Base-by-base conservation (phyloP, 2,888 invertebrate genomes). In the Xanthia icteritia region DNA sequence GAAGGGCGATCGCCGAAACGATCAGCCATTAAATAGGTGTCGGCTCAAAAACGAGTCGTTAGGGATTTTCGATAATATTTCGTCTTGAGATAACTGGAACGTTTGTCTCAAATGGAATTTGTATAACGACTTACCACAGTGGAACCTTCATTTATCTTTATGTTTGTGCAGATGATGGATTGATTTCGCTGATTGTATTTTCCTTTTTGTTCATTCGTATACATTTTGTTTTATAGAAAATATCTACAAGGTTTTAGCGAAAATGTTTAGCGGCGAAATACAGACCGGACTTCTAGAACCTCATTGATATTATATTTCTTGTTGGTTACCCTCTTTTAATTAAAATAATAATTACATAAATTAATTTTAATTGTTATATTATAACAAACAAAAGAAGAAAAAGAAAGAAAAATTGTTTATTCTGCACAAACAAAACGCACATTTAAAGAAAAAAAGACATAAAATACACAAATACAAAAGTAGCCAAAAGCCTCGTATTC, bases 11-110 rank as follows among this genome's bases (percentile, higher is more conserved):
- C 92, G 91, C 76, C 88, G 87, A 92, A 95, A 95, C 92, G 95
- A 94, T 94, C 92, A 84, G 89, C 88, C 92, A 94, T 95, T 93
- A 93, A 93, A 92, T 93, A 93, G 93, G 93, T 93, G 92, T 90
- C 91, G 89, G 92, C 76, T 77, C 54, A 70, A 76, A 71, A 82
- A 81, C 83, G 87, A 81, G 79, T 85, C 88, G 72, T 89, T 85
- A 73, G 27, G 86, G 85, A 83, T 82, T 87, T 83, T 82, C 82
- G 81, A 89, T 89, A 86, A 81, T 85, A 88, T 83, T 89, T 85
- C 73, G 78, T 76, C 76, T 81, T 51, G 11, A 83, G 83, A 88
- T 82, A 84, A 74, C 78, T 13, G 68, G 51, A 31, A 70, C 70
- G 76, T 82, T 87, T 86, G 88, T 88, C 81, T 84, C 71, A 81